Evolutionary conservation across 64 coral and sea anemone genomes (phyloP), one percentile per base, ranked within the genome.

Genomic region (Actinia tenebrosa): DNA sequence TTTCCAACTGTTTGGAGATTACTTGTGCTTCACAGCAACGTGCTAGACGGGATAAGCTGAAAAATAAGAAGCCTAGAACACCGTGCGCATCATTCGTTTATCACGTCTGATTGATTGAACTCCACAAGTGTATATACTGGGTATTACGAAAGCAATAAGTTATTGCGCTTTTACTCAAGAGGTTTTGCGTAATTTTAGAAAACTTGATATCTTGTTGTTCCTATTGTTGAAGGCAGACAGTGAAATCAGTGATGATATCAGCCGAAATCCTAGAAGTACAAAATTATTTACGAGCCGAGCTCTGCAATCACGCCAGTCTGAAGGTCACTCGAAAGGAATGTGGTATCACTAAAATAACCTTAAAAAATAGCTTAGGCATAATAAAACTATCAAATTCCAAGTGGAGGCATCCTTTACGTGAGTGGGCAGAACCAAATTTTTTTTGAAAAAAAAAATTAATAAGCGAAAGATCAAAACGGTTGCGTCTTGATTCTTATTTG

Each of bases 321-420:
- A 42, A 26, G 69, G 69, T 75, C 69, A 42, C 23, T 75, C 37
- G 23, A 75, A 75, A 30, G 69, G 69, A 75, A 75, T 75, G 69
- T 42, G 26, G 42, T 75, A 75, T 42, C 13, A 13, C 16, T 30
- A 42, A 30, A 27, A 75, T 9, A 75, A 75, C 69, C 69, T n/a
- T 75, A 75, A 43, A 75, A 75, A 75, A 75, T 75, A 26, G 25
- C 13, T 75, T 75, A 27, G 27, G 69, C n/a, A 75, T 30, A 75
- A 30, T 75, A 75, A 75, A 75, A 42, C 23, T 75, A 75, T 75
- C 69, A 75, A 75, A 75, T 75, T 75, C 69, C 69, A 75, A 75
- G 69, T 75, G 26, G 69, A 75, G 3, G 69, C 26, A 75, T 26
- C 69, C 27, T 75, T 75, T 26, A 75, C 69, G 26, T 75, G 69